Evolutionary conservation across 2,113 vertebrate species (phyloP), one percentile per base, ranked within the genome.

Genomic region (Trogon melanurus): DNA sequence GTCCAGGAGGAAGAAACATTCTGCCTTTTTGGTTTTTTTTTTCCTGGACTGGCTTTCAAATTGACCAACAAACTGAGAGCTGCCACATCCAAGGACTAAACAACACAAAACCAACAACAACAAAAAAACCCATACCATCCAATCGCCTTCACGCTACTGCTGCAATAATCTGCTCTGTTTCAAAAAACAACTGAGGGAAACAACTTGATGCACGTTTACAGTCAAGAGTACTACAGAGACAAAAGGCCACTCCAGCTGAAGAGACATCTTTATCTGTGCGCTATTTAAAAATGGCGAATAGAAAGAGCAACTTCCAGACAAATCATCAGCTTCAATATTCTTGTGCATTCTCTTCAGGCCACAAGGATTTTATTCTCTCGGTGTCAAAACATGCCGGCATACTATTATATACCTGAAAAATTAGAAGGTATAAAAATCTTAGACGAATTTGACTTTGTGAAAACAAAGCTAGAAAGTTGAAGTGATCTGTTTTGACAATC

Each of bases 231-330:
- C 10, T 3, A 51, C 41, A 58, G 54, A 79, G 93, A 88, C 70
- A 74, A 94, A 94, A 88, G 79, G 78, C 73, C n/a, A 20, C 57
- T 95, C 38, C 14, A 78, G 73, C 88, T 75, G 38, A 73, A 94
- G 71, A 85, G 54, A 71, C 27, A 17, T 30, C 53, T 69, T 66
- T 71, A 85, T 67, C 57, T 54, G 56, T 38, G 41, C 56, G 70
- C 12, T n/a, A 29, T 16, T 87, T 41, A 11, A 80, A 87, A 57
- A 74, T 10, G 45, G 85, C 9, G 6, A 32, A 41, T 61, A 60
- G 5, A 20, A 23, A 85, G 60, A 87, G 32, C 5, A 2, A n/a
- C 47, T 74, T 58, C 51, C 44, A 89, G 38, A 56, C 16, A 54
- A 74, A 87, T 71, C 70, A 56, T 10, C 38, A 12, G 20, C 61